Base-by-base conservation (phyloP, 2,113 vertebrate species). In the Balaenoptera acutorostrata region DNA sequence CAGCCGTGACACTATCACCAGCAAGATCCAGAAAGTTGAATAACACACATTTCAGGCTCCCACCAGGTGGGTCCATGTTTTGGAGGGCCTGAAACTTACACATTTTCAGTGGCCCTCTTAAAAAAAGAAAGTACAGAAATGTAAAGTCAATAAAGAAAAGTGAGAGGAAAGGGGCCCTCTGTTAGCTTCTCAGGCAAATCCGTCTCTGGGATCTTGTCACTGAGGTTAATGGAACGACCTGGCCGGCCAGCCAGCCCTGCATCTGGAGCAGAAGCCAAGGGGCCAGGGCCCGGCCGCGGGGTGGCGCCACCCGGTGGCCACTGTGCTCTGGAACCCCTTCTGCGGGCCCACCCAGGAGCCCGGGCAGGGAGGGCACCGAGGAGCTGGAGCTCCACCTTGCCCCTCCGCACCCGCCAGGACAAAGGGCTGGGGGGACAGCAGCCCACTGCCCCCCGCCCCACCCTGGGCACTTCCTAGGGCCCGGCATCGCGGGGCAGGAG, bases 211-310 rank as follows among this genome's bases (percentile, higher is more conserved):
- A 14, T 3, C 71, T 39, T 29, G 33, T 14, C 3, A 36, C 88
- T 36, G 59, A 77, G 41, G 44, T 57, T 12, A 14, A 21, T 39
- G 49, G 57, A 55, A 31, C 4, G 17, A 12, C 10, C n/a, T 12
- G 9, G 25, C 25, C 2, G 1, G 25, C 66, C 49, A 15, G 78
- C 55, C 55, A 81, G 57, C 55, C n/a, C 78, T 11, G 55, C 36
- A 41, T 20, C 57, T 0, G 25, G 17, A 18, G 8, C 78, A 3
- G 36, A 29, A 18, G 55, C 78, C 25, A 2, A 59, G 0, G 8
- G 33, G 25, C 13, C 55, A 29, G 2, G 36, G 55, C n/a, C 12
- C 5, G 18, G 52, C 49, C 72, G 27, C 0, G 0, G 14, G 17
- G 3, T 33, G 64, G 77, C 14, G 0, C 78, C 69, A 33, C 57